Base-by-base conservation (phyloP, 2,797 vertebrate genomes). In the Carduelis carduelis region DNA sequence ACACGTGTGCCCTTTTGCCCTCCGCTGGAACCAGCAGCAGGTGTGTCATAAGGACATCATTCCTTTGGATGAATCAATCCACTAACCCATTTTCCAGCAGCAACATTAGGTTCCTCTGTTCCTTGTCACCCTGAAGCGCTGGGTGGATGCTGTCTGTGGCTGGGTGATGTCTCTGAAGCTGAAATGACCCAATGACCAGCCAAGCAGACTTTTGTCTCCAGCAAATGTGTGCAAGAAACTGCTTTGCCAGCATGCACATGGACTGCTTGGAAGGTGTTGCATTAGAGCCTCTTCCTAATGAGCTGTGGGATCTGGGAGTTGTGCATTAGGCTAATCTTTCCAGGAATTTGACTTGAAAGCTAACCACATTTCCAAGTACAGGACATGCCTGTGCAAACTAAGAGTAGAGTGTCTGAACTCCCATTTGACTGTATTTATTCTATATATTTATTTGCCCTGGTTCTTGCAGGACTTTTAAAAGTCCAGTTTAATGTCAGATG, bases 271-370 rank as follows among this genome's bases (percentile, higher is more conserved):
- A 82, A 91, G 83, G 74, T 90, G 66, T 81, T 96, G 87, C 74
- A 41, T 65, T 77, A 80, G 27, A 86, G 34, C 5, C 22, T 63
- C 24, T 63, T 86, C 70, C 70, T 92, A 82, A 91, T 52, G 80
- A 91, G 75, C 85, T 89, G 53, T 79, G 88, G 75, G 75, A 65
- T 83, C 34, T 79, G 63, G 41, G 41, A 83, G 47, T 15, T 5
- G 2, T 87, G 69, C 63, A 65, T 79, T 47, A 82, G 60, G 50
- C 49, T 91, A 23, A 89, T 89, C 63, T 83, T 96, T 93, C 96
- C 90, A 93, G 92, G 93, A 97, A 96, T 70, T 79, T 72, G 41
- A 69, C 60, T 95, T 91, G 87, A 94, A 83, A 96, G 37, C 39
- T 86, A 78, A 90, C 39, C 14, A 6, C 39, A 70, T 88, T 82